Base-by-base conservation (phyloP, 37 sponge, comb jelly and placozoan genomes). In the Beroe forskalii region DNA sequence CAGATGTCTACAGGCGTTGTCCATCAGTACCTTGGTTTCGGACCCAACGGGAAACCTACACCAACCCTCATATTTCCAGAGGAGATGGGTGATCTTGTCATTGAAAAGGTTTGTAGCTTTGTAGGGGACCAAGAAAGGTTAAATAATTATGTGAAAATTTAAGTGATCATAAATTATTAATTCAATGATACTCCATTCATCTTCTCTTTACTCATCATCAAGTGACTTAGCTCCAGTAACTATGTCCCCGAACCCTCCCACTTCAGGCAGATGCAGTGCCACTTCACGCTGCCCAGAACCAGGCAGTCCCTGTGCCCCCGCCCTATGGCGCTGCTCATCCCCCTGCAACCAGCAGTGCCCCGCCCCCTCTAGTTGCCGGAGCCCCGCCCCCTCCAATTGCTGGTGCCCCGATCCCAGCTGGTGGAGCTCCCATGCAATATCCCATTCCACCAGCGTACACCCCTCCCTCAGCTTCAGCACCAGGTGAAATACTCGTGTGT, bases 21-120 rank as follows among this genome's bases (percentile, higher is more conserved):
- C 19, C 86, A 80, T 25, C 86, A 80, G 55, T 80, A 27, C 55
- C 31, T 80, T 43, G 86, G 86, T 42, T 80, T 80, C 30, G 86
- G 38, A 33, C 86, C 86, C 2, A 80, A 35, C 48, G 86, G 86
- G 14, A 80, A 80, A 43, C 86, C 86, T 3, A 80, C 86, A n/a
- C 86, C 86, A 12, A 44, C 86, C 40, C 55, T 80, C 28, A 80
- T 80, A 4, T 37, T 33, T 80, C 86, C 86, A 42, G 86, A 44
- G 4, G 55, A 80, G 27, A 41, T 80, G 44, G 86, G 86, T 1
- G 86, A 80, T 35, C 37, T 80, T 22, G 22, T 80, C n/a, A 37
- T 80, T 39, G 86, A 80, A 38, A 80, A 22, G 44, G 86, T 80
- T 1, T 12, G 86, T 80, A n/a, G n/a, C n/a, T n/a, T n/a, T n/a